Percentiles rank a stretch among this genome's conserved stretches.
Conservation (phyloP, 2,888 invertebrate species). For the Spatulosminthurus flaviceps region DNA sequence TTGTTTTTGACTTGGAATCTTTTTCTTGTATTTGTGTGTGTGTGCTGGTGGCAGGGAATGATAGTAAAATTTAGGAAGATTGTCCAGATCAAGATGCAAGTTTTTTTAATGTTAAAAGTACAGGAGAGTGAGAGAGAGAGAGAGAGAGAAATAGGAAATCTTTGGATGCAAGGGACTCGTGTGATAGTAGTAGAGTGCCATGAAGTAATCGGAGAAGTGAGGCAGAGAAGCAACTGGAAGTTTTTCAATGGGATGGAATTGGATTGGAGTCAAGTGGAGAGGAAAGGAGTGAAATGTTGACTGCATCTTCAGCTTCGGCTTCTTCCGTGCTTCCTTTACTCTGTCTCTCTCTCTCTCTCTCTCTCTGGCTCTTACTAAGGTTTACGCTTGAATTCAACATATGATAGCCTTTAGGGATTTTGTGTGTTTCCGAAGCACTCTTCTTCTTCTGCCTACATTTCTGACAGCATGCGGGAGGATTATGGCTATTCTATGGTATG, state of each 20-base stretch:
- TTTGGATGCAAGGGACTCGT: neutral
- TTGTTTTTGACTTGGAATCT: constrained; percentile 8
- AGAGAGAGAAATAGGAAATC: neutral
- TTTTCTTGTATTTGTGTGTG: neutral
- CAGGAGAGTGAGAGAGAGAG: constrained; percentile 16
- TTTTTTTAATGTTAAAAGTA: neutral
- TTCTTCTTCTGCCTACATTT: neutral
- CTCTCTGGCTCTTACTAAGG: constrained; percentile 19
- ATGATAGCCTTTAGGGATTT: constrained; percentile 47
- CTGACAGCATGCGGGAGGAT: constrained; percentile 40
- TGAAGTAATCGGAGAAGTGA: constrained; percentile 32
- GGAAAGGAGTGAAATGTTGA: constrained; percentile 45
- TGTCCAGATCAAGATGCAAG: constrained; percentile 25
- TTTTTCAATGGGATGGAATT: constrained; percentile 42
- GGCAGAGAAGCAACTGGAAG: constrained; percentile 29
- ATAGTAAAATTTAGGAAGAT: constrained; percentile 16
- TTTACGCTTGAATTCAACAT: constrained; percentile 36
- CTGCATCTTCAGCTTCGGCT: constrained; percentile 35
- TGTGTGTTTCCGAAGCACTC: constrained; percentile 31
- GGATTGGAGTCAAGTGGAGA: constrained; percentile 50
- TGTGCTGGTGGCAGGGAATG: constrained; percentile 1
- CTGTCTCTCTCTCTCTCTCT: constrained; percentile 1
- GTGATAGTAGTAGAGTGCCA: constrained; percentile 4
- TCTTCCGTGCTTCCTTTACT: neutral
- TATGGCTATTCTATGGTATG: constrained; percentile 29